Evolutionary conservation across 2,113 vertebrate species (phyloP).

Genomic region (Podocnemis expansa): DNA sequence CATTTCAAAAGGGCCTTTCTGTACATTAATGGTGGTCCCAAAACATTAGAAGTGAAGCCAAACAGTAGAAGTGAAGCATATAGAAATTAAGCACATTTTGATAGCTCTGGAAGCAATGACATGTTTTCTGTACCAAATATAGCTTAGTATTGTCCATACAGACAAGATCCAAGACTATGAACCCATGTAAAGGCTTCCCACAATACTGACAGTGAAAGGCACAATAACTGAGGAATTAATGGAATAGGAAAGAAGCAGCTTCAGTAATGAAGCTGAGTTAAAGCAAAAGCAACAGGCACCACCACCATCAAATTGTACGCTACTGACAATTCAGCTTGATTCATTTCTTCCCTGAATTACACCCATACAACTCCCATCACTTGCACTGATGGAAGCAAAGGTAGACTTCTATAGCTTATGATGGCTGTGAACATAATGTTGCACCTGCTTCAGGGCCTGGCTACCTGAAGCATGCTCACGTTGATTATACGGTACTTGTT

Average conservation of each 20-base stretch:
- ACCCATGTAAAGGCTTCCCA: slow-evolving; percentile 4
- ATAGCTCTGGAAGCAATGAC: slow-evolving; percentile 18
- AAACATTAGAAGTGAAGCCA: slow-evolving; percentile 59
- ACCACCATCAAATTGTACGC: accelerated
- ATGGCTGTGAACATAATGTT: neutral
- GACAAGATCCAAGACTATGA: neutral
- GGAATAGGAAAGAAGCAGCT: neutral
- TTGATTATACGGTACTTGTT: accelerated
- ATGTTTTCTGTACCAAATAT: neutral
- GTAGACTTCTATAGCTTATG: neutral
- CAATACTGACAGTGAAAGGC: neutral
- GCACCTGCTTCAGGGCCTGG: neutral
- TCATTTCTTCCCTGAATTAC: neutral
- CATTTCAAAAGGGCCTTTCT: slow-evolving; percentile 63
- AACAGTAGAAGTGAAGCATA: slow-evolving; percentile 66
- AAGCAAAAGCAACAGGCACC: neutral
- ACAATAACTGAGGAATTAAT: neutral
- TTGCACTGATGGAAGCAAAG: neutral
- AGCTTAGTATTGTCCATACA: slow-evolving; percentile 9
- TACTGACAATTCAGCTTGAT: neutral
- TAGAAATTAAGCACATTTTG: slow-evolving; percentile 59
- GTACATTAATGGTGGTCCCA: slow-evolving; percentile 59
- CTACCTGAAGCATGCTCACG: neutral
- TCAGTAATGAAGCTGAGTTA: accelerated
- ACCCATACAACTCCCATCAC: neutral